These are phyloP conservation scores for Electrophaes corylata DNA, from an alignment of 2,888 invertebrate species.

Conservation along the genomic window DNA sequence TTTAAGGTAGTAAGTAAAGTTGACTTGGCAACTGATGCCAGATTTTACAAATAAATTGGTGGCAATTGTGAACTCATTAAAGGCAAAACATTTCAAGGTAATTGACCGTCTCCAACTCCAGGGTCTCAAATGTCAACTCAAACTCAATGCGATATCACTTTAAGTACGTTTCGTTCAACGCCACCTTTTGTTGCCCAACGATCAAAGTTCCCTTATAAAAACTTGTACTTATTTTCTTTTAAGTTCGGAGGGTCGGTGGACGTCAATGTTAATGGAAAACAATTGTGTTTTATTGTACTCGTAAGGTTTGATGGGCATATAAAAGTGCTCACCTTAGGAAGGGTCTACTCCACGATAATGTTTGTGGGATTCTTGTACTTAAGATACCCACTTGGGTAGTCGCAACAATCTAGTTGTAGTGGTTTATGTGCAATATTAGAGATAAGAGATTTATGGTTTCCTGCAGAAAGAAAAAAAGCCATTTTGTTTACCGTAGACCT, in stretches of 20 bases:
- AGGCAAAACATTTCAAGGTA: conserved; percentile 14
- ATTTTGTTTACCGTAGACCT: neutral
- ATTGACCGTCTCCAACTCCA: conserved; percentile 6
- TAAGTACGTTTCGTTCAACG: conserved; percentile 23
- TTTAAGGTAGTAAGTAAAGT: too few species aligned
- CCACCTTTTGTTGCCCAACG: conserved; percentile 27
- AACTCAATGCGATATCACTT: conserved; percentile 25
- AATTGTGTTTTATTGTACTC: conserved; percentile 82
- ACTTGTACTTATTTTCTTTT: conserved; percentile 36
- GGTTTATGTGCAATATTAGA: conserved; percentile 19
- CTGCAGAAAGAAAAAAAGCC: neutral
- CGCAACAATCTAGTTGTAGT: conserved; percentile 45
- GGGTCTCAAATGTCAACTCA: conserved; percentile 22
- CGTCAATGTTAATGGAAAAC: conserved; percentile 80
- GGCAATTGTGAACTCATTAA: conserved; percentile 12
- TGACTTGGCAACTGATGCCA: neutral
- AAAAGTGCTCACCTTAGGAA: conserved; percentile 79
- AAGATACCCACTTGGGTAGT: conserved; percentile 69
- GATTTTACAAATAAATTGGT: conserved; percentile 15
- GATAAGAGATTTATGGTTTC: conserved; percentile 13
- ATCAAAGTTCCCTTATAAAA: conserved; percentile 32
- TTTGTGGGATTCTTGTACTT: conserved; percentile 70
- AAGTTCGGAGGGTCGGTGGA: conserved; percentile 38
- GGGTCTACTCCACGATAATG: conserved; percentile 77
- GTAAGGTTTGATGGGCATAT: conserved; percentile 80